These are phyloP conservation scores for Neosilurus mollespiculum DNA, from an alignment of 2,797 vertebrate genomes.

Conservation along the genomic window DNA sequence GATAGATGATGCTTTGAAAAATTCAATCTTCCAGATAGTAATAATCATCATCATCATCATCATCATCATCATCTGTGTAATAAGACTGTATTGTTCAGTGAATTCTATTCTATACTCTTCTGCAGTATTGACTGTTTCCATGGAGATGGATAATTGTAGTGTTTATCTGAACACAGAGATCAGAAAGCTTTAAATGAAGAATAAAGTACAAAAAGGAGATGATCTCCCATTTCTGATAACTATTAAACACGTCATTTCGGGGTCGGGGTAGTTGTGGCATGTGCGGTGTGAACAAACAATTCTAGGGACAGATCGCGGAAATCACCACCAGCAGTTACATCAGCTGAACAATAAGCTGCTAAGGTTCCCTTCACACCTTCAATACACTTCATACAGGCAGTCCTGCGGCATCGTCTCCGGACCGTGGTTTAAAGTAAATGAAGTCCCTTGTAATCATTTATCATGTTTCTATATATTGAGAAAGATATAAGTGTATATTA, in stretches of 20 bases:
- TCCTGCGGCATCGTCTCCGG: neutral
- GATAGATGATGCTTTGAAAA: neutral
- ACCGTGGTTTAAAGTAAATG: neutral
- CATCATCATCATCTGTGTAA: too few species aligned
- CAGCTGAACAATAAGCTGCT: neutral
- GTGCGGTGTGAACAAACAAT: neutral
- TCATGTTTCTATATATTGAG: neutral
- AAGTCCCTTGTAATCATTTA: neutral
- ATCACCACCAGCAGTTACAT: neutral
- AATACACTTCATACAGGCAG: neutral
- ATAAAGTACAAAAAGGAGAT: neutral
- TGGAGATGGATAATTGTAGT: neutral
- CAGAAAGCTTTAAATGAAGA: neutral
- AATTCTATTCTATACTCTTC: neutral
- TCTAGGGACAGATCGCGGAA: neutral
- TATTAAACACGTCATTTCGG: neutral
- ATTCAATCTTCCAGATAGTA: neutral
- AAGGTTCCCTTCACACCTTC: neutral
- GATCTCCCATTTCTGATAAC: neutral
- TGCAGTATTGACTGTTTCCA: neutral
- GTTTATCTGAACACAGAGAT: neutral
- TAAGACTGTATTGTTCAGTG: too few species aligned
- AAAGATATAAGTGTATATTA: neutral
- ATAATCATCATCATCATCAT: too few species aligned
- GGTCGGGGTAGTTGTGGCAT: neutral